These are phyloP conservation scores for Zelostemma sp. DNA, from an alignment of 1,140 invertebrate species.

Conservation along the genomic window DNA sequence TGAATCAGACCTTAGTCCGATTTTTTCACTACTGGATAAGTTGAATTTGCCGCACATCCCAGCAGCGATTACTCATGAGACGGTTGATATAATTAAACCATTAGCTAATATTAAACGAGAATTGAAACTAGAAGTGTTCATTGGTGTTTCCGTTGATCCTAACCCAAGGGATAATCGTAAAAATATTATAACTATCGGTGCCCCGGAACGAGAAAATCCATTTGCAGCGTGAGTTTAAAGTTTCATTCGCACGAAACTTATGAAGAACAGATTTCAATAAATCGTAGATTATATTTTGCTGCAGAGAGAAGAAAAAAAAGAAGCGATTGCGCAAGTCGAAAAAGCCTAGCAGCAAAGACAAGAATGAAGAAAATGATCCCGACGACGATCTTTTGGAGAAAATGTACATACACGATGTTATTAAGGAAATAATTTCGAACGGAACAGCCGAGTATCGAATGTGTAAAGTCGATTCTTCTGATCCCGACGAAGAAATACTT, in stretches of 20 bases:
- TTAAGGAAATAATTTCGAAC: conserved; percentile 67
- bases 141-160: conserved; percentile 77
- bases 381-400: conserved; percentile 56
- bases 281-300: conserved; percentile 2
- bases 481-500: conserved; percentile 64
- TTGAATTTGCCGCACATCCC: conserved; percentile 74
- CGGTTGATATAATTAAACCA: conserved; percentile 72
- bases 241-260: conserved; percentile 15
- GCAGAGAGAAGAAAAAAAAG: conserved; percentile 58
- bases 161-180: conserved; percentile 76
- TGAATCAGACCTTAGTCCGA: conserved; percentile 72
- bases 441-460: conserved; percentile 47
- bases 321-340: conserved; percentile 46
- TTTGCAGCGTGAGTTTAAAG: conserved; percentile 74
- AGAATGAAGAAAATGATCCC: conserved; percentile 33
- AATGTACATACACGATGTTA: conserved; percentile 66
- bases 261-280: too few relatives aligned
- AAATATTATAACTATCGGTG: conserved; percentile 76
- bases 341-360: conserved; percentile 23
- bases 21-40: conserved; percentile 72
- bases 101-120: conserved; percentile 75
- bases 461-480: conserved; percentile 52
- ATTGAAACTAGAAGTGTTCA: conserved; percentile 76
- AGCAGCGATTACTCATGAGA: conserved; percentile 69
- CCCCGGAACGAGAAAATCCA: conserved; percentile 73